Conservation (phyloP, 2,888 invertebrate species). For the Plutella xylostella region DNA sequence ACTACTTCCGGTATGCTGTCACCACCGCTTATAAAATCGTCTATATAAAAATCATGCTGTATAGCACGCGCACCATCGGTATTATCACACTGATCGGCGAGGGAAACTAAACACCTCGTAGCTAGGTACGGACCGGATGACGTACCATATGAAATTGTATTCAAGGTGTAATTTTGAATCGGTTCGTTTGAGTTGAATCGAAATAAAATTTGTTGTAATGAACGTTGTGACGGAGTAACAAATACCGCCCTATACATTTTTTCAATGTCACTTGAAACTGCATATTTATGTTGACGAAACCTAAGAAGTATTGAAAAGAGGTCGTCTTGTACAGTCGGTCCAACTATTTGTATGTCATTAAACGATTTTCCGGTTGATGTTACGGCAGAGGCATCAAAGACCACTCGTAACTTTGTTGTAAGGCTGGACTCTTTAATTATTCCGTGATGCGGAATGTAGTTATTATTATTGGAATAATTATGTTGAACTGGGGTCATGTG, state of each 20-base stretch:
- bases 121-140: constrained; percentile 4
- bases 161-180: not conserved
- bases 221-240: constrained; percentile 12
- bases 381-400: constrained; percentile 20
- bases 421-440: constrained; percentile 12
- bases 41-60: constrained; percentile 6
- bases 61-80: not conserved
- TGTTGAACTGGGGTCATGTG: too few relatives aligned
- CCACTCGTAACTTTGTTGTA: constrained; percentile 19
- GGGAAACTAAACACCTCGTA: constrained; percentile 3
- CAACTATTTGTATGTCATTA: constrained; percentile 8
- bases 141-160: constrained; percentile 6
- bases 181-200: constrained; percentile 3
- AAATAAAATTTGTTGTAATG: constrained; percentile 9
- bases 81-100: constrained; percentile 7
- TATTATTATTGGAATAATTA: not conserved
- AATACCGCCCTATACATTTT: constrained; percentile 21
- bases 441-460: constrained; percentile 14
- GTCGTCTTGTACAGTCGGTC: constrained; percentile 8
- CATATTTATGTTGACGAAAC: constrained; percentile 5
- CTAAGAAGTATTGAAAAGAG: constrained; percentile 5
- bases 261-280: constrained; percentile 4
- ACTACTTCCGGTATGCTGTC: not conserved
- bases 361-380: constrained; percentile 17
- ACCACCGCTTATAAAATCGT: constrained; percentile 8